Conservation (phyloP, 2,113 vertebrate genomes). For the Burhinus bistriatus region DNA sequence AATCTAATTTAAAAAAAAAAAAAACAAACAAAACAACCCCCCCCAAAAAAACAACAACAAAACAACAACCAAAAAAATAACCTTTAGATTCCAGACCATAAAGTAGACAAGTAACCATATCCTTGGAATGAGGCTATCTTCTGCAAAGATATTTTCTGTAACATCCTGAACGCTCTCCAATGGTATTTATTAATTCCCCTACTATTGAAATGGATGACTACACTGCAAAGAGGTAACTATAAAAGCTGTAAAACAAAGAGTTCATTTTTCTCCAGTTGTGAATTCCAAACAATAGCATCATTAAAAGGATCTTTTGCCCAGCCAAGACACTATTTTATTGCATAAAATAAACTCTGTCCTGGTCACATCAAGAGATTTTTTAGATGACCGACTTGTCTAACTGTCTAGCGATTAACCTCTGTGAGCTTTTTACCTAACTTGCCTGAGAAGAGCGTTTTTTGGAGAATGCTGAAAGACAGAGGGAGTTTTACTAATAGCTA, state of each 20-base stretch:
- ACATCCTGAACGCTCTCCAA: neutral
- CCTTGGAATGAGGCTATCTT: neutral
- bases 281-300: neutral
- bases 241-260: neutral
- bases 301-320: neutral
- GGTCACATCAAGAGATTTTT: neutral
- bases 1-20: neutral
- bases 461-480: neutral
- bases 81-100: neutral
- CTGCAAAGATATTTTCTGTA: neutral
- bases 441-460: neutral
- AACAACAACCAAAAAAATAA: neutral
- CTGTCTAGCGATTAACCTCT: neutral
- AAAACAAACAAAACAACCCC: neutral
- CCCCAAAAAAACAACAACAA: neutral
- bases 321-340: neutral
- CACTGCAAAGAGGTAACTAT: neutral
- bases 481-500: constrained; percentile 5
- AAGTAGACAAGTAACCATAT: neutral
- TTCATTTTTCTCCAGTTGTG: neutral
- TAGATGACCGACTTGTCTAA: neutral
- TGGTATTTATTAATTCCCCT: neutral
- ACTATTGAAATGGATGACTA: neutral
- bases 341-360: neutral
- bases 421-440: neutral